Conservation (phyloP, 2,888 invertebrate species). For the Melitaea athalia region DNA sequence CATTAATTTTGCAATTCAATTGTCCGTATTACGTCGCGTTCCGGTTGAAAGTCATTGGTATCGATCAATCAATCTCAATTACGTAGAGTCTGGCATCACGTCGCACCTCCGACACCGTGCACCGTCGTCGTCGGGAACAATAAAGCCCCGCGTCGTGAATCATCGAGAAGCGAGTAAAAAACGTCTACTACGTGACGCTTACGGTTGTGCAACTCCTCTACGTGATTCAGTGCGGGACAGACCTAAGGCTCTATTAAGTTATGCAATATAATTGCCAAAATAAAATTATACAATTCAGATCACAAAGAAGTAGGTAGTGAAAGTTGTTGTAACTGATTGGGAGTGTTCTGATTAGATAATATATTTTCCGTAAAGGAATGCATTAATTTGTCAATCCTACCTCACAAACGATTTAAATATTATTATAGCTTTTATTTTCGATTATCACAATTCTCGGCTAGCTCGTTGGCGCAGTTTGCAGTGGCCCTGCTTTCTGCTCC, state of each 20-base stretch:
- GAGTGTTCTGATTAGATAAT: conserved; percentile 23
- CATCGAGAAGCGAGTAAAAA: conserved; percentile 62
- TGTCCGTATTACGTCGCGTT: conserved; percentile 57
- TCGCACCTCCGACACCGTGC: conserved; percentile 41
- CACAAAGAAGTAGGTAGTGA: conserved; percentile 66
- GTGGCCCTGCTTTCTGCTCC: no score
- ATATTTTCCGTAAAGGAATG: conserved; percentile 19
- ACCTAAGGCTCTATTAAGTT: conserved; percentile 60
- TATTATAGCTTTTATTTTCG: conserved; percentile 6
- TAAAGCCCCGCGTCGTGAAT: conserved; percentile 57
- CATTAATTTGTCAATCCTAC: conserved; percentile 22
- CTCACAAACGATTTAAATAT: not conserved
- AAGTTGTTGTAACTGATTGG: conserved; percentile 52
- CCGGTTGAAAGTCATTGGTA: conserved; percentile 68
- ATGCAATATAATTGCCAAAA: conserved; percentile 77
- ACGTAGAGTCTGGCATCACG: conserved; percentile 56
- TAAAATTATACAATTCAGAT: conserved; percentile 58
- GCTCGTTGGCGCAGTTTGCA: no score
- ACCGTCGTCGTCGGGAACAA: conserved; percentile 46
- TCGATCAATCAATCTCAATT: conserved; percentile 64
- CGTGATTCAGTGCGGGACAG: conserved; percentile 74
- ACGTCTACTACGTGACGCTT: conserved; percentile 60
- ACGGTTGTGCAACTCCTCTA: conserved; percentile 72
- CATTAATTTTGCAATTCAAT: conserved; percentile 60
- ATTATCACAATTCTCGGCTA: no score